Conservation (phyloP, 2,888 invertebrate genomes). For the Eugnorisma glareosa region DNA sequence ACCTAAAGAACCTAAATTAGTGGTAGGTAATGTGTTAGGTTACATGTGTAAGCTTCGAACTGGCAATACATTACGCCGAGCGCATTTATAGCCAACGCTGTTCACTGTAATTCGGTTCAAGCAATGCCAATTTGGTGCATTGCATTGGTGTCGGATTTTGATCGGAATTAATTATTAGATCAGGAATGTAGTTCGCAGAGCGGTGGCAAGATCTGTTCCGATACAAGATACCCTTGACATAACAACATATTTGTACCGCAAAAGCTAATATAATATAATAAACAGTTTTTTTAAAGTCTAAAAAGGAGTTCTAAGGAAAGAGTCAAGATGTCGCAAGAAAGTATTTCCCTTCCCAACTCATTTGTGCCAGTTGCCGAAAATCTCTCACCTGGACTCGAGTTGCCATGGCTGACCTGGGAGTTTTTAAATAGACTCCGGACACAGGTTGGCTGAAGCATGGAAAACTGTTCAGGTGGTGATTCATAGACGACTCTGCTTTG, state of each 20-base stretch:
- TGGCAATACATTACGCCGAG: conserved; percentile 52
- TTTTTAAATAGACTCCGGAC: too few relatives aligned
- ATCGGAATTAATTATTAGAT: conserved; percentile 17
- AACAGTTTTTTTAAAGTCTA: too few relatives aligned
- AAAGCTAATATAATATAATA: neutral
- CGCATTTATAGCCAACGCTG: conserved; percentile 55
- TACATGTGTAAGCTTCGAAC: conserved; percentile 16
- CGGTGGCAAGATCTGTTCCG: neutral
- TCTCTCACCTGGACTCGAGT: too few relatives aligned
- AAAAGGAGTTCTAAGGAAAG: too few relatives aligned
- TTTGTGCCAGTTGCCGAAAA: too few relatives aligned
- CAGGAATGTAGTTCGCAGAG: neutral
- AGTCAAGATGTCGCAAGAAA: too few relatives aligned
- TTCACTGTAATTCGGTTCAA: conserved; percentile 44
- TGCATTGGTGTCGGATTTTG: conserved; percentile 18
- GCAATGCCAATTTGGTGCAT: conserved; percentile 40
- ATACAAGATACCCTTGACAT: neutral
- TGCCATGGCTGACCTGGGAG: too few relatives aligned
- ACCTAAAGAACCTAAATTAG: conserved; percentile 18
- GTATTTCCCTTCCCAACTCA: too few relatives aligned
- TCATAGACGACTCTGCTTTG: too few relatives aligned
- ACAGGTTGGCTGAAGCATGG: too few relatives aligned
- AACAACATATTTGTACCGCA: neutral
- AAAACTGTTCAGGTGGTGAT: too few relatives aligned
- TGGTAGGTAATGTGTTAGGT: conserved; percentile 19